Evolutionary conservation across 1,140 invertebrate genomes (phyloP), one percentile per base, ranked within the genome.

Genomic region (Brachionus sp.): DNA sequence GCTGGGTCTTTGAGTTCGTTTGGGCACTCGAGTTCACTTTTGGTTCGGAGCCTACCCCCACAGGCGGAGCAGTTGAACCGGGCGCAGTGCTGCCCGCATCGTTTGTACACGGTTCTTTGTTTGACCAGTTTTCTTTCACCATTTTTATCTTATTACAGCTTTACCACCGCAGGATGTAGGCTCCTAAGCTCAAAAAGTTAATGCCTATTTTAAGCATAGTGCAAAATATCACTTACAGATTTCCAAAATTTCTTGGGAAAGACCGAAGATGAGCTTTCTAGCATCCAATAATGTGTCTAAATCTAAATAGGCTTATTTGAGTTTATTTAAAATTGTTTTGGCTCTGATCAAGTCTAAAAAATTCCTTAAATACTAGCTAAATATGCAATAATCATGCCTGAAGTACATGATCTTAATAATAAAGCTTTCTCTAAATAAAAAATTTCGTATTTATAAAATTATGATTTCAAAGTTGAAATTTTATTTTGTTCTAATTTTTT

Each of bases 111-210:
- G 66, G 37, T 42, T 35, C 37, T 19, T n/a, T 70, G n/a, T 37
- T 70, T 46, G 70, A 62, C 77, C 77, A 80, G 25, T 80, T 80
- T 37, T 80, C 77, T 64, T 80, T 80, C 33, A 80, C 77, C 77
- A 80, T 80, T 80, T 80, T 80, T 80, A 80, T 80, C 77, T 80
- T 80, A 80, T 80, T 25, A 66, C 62, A 42, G 77, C 77, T 66
- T 80, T 80, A 16, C 77, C 77, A 35, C 77, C 50, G 25, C 77
- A 80, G 25, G 77, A 80, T 35, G 77, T 80, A 66, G 77, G 50
- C 77, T 80, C 77, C 77, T 80, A 35, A 37, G n/a, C 53, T 62
- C 25, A 80, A 62, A 66, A 23, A 62, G 57, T 42, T 50, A 50
- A 4, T 37, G 9, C 5, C 37, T n/a, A 23, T 46, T 44, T 10